Evolutionary conservation across 2,888 invertebrate species (phyloP).

Genomic region (Clusia tigrina): DNA sequence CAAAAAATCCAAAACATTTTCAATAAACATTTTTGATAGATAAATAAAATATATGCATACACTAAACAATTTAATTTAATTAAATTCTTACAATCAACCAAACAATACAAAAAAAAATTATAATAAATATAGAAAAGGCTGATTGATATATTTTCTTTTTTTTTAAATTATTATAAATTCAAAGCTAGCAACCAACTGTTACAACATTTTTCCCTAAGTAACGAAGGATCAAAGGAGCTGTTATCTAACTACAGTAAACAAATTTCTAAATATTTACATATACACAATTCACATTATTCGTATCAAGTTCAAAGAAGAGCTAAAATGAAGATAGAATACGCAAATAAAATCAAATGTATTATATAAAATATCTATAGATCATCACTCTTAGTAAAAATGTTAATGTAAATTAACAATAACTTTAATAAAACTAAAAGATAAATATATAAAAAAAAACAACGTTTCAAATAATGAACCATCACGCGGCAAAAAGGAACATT

Average conservation of each 20-base stretch:
- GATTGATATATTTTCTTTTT: too few species aligned
- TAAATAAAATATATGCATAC: neutral
- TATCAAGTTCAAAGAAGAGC: neutral
- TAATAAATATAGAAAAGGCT: too few species aligned
- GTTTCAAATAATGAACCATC: slow-evolving; percentile 12
- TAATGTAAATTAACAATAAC: too few species aligned
- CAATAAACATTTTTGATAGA: neutral
- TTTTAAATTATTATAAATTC: slow-evolving; percentile 12
- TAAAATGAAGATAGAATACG: neutral
- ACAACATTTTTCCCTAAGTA: slow-evolving; percentile 8
- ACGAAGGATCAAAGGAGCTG: neutral
- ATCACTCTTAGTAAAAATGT: too few species aligned
- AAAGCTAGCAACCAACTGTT: slow-evolving; percentile 10
- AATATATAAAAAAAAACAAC: neutral
- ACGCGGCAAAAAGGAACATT: slow-evolving; percentile 22
- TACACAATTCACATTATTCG: neutral
- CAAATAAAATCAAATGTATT: neutral
- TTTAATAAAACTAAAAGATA: neutral
- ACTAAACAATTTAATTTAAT: too few species aligned
- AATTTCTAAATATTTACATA: slow-evolving; percentile 28
- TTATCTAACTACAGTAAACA: slow-evolving; percentile 17
- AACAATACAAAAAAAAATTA: too few species aligned
- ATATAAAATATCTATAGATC: neutral
- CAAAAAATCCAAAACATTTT: neutral
- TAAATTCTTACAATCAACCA: too few species aligned